Percentiles rank a stretch among this genome's conserved stretches.
These are phyloP conservation scores for Heterotilapia buettikoferi DNA, from an alignment of 2,113 vertebrate species.

Conservation along the genomic window DNA sequence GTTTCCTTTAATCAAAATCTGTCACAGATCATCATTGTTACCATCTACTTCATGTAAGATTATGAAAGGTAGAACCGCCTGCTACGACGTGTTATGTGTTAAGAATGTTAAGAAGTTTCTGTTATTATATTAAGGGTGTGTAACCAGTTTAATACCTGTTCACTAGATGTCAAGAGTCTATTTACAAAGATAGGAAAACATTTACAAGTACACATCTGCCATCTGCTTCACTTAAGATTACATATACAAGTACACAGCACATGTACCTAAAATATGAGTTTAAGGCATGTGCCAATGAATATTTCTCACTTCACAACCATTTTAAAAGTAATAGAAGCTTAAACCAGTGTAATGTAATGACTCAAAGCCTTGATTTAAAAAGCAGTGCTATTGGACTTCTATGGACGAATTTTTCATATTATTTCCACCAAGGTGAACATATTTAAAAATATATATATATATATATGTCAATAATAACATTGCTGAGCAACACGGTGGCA, in stretches of 20 bases:
- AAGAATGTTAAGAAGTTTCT: not conserved
- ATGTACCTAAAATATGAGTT: not conserved
- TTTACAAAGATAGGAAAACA: not conserved
- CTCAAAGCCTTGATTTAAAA: not conserved
- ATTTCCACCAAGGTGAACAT: not conserved
- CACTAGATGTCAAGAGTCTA: not conserved
- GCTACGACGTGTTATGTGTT: not conserved
- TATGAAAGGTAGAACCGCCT: not conserved
- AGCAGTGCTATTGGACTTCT: not conserved
- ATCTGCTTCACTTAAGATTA: not conserved
- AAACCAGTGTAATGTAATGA: not conserved
- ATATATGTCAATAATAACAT: not conserved
- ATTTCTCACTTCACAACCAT: not conserved
- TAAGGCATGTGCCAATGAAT: not conserved
- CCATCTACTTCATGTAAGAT: not conserved
- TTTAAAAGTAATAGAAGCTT: not conserved
- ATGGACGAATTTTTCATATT: not conserved
- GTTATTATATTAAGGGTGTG: not conserved
- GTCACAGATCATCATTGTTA: not conserved
- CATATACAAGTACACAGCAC: not conserved
- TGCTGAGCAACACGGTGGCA: fast-evolving
- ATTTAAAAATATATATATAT: not conserved
- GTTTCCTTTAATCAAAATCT: not conserved
- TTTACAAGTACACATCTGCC: not conserved
- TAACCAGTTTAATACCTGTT: not conserved